phyloP scores from a whole-genome alignment of 2,797 vertebrate genomes.

The Parauchenoglanis punctatus region DNA sequence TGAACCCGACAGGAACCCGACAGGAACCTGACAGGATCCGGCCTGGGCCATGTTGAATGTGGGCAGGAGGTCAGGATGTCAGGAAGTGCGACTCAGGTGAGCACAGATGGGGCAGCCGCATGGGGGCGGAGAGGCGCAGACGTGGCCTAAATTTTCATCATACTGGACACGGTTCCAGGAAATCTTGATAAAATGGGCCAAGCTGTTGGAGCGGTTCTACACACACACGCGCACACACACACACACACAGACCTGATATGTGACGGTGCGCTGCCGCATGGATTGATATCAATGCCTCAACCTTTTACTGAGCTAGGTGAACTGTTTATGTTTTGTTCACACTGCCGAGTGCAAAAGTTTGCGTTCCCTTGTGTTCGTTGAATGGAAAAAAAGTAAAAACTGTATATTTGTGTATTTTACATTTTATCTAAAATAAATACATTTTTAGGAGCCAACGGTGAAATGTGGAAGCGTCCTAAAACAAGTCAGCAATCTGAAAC shows the following conservation, averaged over 20 bases:
- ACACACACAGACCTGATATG: not conserved
- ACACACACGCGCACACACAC: not conserved
- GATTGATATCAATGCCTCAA: not conserved
- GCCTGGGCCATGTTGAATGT: not conserved
- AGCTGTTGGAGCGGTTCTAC: not conserved
- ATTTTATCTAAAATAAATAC: not conserved
- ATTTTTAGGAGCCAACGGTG: not conserved
- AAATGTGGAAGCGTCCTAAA: not conserved
- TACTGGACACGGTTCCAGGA: not conserved
- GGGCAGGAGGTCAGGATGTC: conserved; percentile 8
- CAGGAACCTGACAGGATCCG: not conserved
- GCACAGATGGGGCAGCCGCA: conserved; percentile 43
- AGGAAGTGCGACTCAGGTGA: conserved; percentile 30
- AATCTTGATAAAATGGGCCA: not conserved
- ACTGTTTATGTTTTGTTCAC: not conserved
- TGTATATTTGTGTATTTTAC: not conserved
- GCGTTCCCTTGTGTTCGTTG: not conserved
- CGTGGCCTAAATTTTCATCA: not conserved
- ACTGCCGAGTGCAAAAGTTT: not conserved
- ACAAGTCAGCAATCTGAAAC: not conserved
- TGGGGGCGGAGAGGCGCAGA: conserved; percentile 6
- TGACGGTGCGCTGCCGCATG: not conserved
- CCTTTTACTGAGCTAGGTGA: not conserved
- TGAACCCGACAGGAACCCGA: not conserved
- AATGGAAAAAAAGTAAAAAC: not conserved